Evolutionary conservation across 1,140 invertebrate species (phyloP).

Genomic region (Micrasema longulum): DNA sequence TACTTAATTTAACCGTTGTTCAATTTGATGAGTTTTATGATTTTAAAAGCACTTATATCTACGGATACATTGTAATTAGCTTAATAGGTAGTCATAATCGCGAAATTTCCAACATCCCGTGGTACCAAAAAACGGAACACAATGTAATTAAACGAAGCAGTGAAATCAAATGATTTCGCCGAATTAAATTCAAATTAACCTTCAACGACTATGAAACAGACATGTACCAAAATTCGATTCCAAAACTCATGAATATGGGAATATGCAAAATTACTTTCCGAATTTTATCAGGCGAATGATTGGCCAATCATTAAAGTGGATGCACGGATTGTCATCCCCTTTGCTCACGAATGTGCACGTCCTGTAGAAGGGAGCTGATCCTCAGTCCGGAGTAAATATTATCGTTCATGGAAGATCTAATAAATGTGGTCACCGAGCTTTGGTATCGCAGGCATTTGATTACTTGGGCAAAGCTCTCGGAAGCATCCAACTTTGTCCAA

Average conservation of each 20-base stretch:
- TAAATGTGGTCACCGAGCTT: constrained; percentile 1
- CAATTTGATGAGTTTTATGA: too few relatives aligned
- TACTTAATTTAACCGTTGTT: too few relatives aligned
- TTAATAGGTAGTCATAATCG: too few relatives aligned
- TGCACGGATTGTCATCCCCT: constrained; percentile 5
- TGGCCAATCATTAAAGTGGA: constrained; percentile 12
- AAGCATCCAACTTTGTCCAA: background rate
- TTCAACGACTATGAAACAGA: background rate
- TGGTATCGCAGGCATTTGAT: background rate
- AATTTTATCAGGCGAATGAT: constrained; percentile 27
- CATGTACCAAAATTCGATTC: constrained; percentile 7
- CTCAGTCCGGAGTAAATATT: background rate
- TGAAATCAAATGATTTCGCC: constrained; percentile 20
- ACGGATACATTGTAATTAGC: too few relatives aligned
- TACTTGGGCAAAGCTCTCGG: background rate
- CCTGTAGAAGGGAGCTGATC: background rate
- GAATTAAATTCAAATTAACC: constrained; percentile 17
- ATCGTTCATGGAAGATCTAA: background rate
- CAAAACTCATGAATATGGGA: background rate
- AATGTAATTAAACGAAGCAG: background rate
- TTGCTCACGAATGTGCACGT: background rate
- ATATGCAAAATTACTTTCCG: constrained; percentile 6
- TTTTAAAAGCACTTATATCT: too few relatives aligned
- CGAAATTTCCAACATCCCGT: too few relatives aligned
- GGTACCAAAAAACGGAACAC: too few relatives aligned